These are phyloP conservation scores for Stigmatopora nigra DNA, from an alignment of 2,113 vertebrate genomes.

Conservation along the genomic window DNA sequence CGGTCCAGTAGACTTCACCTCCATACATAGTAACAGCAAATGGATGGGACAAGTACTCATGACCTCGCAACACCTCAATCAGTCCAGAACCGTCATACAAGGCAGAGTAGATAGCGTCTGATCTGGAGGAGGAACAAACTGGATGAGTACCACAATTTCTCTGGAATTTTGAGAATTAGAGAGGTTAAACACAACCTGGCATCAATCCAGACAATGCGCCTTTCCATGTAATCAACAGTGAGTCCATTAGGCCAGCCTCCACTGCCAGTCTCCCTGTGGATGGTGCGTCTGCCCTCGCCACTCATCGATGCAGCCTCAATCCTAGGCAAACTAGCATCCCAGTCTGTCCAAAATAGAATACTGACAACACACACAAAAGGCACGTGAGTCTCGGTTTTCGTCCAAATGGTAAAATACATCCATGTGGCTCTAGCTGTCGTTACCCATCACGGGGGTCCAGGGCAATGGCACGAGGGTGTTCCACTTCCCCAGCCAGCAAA, in stretches of 20 bases:
- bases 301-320: conserved; percentile 98
- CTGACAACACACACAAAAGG: conserved; percentile 41
- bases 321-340: conserved; percentile 91
- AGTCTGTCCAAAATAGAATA: conserved; percentile 97
- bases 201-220: conserved; percentile 92
- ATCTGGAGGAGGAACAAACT: conserved; percentile 62
- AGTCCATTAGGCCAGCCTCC: conserved; percentile 96
- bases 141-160: not conserved
- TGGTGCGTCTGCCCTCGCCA: conserved; percentile 83
- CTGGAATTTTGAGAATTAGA: not conserved
- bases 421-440: not conserved
- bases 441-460: conserved; percentile 93
- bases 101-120: conserved; percentile 94
- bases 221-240: conserved; percentile 92
- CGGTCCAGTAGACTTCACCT: conserved; percentile 96
- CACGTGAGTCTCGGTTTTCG: not conserved
- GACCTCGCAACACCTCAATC: conserved; percentile 91
- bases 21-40: conserved; percentile 93
- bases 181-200: conserved; percentile 69
- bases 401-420: not conserved
- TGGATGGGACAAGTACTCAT: conserved; percentile 91
- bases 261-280: conserved; percentile 88
- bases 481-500: conserved; percentile 88
- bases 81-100: conserved; percentile 89
- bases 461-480: conserved; percentile 91